Conservation (phyloP, 2,113 vertebrate species). For the Gavia stellata region DNA sequence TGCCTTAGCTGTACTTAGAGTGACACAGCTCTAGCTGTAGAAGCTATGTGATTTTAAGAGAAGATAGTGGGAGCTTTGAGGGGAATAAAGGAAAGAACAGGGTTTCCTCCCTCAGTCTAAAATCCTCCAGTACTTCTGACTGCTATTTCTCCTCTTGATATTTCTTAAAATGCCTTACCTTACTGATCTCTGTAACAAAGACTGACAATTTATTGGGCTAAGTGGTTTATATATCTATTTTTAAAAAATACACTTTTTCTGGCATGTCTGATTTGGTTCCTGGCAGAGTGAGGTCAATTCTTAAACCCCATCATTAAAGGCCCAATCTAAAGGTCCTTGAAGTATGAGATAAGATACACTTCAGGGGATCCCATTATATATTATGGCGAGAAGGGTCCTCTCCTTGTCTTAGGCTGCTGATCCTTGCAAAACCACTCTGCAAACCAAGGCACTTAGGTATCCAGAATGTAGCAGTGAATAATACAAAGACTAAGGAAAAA, state of each 20-base stretch:
- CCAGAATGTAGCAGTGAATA: not conserved
- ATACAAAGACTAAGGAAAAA: not conserved
- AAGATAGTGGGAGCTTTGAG: not conserved
- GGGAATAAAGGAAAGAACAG: not conserved
- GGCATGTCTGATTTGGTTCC: not conserved
- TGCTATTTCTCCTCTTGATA: not conserved
- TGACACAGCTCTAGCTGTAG: not conserved
- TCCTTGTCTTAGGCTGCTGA: not conserved
- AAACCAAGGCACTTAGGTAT: not conserved
- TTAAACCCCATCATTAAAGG: not conserved
- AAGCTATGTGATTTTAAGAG: not conserved
- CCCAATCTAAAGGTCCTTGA: not conserved
- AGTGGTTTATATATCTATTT: not conserved
- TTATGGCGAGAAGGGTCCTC: not conserved
- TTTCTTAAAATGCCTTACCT: not conserved
- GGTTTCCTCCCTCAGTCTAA: not conserved
- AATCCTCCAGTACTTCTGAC: not conserved
- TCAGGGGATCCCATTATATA: not conserved
- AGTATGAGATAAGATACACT: not conserved
- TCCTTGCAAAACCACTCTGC: not conserved
- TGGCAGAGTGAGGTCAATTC: not conserved
- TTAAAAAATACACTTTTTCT: not conserved
- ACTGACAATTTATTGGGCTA: not conserved
- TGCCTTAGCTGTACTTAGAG: not conserved
- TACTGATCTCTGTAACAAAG: not conserved